These are phyloP conservation scores for Acipenser ruthenus DNA, from an alignment of 2,797 vertebrate genomes.

Conservation along the genomic window DNA sequence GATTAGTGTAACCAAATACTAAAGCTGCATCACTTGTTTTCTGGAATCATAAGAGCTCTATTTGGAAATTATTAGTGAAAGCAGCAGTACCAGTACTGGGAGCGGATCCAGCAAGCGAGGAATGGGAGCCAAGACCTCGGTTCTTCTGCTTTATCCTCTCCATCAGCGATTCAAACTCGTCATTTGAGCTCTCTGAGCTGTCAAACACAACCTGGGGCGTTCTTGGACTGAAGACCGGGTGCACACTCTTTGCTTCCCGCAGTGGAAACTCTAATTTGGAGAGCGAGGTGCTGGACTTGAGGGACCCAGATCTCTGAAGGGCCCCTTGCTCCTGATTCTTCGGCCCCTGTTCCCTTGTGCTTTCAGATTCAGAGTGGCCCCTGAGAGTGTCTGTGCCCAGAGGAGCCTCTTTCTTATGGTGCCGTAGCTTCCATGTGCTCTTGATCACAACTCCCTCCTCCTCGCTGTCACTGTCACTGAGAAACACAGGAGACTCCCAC, in stretches of 20 bases:
- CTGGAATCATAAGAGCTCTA: no score
- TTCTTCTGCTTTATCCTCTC: slow-evolving; percentile 63
- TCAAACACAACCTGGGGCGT: slow-evolving; percentile 7
- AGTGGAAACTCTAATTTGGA: background rate
- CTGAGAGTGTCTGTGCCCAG: slow-evolving; percentile 23
- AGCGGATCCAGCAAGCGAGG: no score
- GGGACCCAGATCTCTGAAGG: slow-evolving; percentile 12
- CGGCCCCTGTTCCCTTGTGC: slow-evolving; percentile 7
- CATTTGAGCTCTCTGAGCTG: slow-evolving; percentile 59
- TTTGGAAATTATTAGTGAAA: background rate
- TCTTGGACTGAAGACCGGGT: slow-evolving; percentile 27
- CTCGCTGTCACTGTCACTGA: slow-evolving; percentile 55
- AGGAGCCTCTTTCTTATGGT: slow-evolving; percentile 1
- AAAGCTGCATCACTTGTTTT: no score
- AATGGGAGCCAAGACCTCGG: slow-evolving; percentile 24
- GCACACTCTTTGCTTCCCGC: slow-evolving; percentile 34
- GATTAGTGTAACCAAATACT: no score
- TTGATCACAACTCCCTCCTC: slow-evolving; percentile 53
- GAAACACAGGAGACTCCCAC: slow-evolving; percentile 48
- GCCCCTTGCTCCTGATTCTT: background rate
- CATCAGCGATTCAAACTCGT: slow-evolving; percentile 67
- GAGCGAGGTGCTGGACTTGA: slow-evolving; percentile 15
- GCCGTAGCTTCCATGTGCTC: slow-evolving; percentile 50
- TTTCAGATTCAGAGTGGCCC: background rate
- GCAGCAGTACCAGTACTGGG: background rate